A percentile compares a stretch with the other conserved stretches of the same genome.
Conservation (phyloP, 1,140 invertebrate genomes). For the Bombus consobrinus region DNA sequence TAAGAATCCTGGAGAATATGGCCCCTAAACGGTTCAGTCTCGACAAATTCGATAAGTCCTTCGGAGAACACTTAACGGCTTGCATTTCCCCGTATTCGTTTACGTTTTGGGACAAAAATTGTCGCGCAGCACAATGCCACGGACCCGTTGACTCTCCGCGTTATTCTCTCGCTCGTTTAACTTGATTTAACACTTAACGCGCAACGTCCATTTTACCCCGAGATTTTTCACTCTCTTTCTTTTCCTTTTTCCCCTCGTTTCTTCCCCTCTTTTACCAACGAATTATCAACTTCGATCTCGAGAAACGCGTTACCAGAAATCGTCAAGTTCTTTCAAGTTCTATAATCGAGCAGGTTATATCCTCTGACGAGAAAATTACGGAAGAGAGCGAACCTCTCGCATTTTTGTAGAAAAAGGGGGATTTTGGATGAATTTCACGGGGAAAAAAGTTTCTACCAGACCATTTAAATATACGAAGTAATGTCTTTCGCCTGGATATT, state of each 20-base stretch:
- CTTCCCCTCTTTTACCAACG: not conserved
- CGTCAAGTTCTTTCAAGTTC: not conserved
- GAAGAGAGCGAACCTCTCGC: not conserved
- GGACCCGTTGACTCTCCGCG: not conserved
- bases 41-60: conserved; percentile 55
- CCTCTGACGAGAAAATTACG: not conserved
- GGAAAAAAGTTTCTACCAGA: not conserved
- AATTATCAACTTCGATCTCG: not conserved
- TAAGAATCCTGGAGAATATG: conserved; percentile 61
- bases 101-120: conserved; percentile 20
- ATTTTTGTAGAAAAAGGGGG: not conserved
- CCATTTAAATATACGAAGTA: not conserved
- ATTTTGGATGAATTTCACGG: conserved; percentile 1
- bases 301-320: not conserved
- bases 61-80: conserved; percentile 55
- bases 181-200: not conserved
- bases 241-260: not conserved
- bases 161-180: not conserved
- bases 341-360: not conserved
- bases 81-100: conserved; percentile 8
- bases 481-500: not conserved
- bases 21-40: conserved; percentile 59
- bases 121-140: not conserved
- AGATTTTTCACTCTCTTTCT: not conserved
- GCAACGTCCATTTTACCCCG: not conserved